Evolutionary conservation across 2,888 invertebrate species (phyloP), one percentile per base, ranked within the genome.

Genomic region (Platycheirus rosarum): DNA sequence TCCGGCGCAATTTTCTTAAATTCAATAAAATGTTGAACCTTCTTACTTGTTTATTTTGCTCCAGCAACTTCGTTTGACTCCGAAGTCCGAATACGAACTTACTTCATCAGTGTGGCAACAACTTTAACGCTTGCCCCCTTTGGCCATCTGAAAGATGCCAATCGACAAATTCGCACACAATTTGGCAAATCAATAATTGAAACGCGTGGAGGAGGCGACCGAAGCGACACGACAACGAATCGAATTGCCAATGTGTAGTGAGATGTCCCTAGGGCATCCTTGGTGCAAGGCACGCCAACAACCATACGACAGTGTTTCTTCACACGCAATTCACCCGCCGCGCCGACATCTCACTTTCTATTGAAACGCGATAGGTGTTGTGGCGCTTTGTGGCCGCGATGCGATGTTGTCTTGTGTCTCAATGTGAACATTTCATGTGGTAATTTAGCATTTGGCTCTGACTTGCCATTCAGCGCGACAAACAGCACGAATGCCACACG

Each of bases 141-240:
- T 11, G 37, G 23, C 44, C 69, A 57, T 40, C 0, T 20, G 51
- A 29, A 60, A 68, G 79, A 76, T 80, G 80, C 46, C 80, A 80
- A 80, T 80, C 80, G 70, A 71, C 80, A 76, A 80, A 80, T 80
- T 80, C 80, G 70, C 80, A 80, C 77, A 82, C 82, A 82, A 82
- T 82, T 82, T 82, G 82, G 82, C 68, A 71, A 68, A 82, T 82
- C 82, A 82, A 77, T 82, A 77, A 82, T 82, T 82, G 82, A 82
- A 77, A 82, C 82, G 82, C 82, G 77, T 77, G 77, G 77, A 71
- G 82, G 77, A 70, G 75, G 62, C 62, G 37, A 46, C 26, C 62
- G 37, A 46, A 14, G 26, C 37, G 23, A 6, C 14, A 11, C 62
- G 48, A 53, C 76, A 40, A 66, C 62, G 62, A 40, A 57, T 57